A percentile compares a stretch with the other conserved stretches of the same genome.
Conservation (phyloP, 2,888 invertebrate species). For the Laspeyria flexula region DNA sequence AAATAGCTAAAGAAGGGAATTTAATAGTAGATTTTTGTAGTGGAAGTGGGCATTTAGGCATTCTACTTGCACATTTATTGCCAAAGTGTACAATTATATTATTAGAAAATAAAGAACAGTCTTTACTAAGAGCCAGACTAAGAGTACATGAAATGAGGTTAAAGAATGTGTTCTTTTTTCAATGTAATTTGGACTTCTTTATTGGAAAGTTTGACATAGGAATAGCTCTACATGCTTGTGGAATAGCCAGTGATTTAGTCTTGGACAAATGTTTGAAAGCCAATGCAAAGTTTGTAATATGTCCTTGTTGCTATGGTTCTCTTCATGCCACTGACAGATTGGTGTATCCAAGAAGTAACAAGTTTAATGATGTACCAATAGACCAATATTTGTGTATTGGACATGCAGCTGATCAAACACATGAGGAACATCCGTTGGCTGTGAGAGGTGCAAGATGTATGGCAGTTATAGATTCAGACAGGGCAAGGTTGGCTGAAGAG, state of each 20-base stretch:
- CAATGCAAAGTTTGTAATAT: constrained; percentile 93
- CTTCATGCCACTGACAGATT: constrained; percentile 93
- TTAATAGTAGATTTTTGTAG: constrained; percentile 97
- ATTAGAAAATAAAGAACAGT: constrained; percentile 96
- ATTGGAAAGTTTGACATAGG: constrained; percentile 93
- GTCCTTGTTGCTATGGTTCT: constrained; percentile 98
- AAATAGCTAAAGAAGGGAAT: constrained; percentile 88
- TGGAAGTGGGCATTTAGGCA: constrained; percentile 97
- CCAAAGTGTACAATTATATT: constrained; percentile 92
- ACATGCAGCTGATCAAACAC: constrained; percentile 97
- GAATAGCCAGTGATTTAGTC: constrained; percentile 97
- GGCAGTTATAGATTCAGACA: constrained; percentile 95
- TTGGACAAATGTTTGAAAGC: constrained; percentile 92
- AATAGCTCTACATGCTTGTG: constrained; percentile 96
- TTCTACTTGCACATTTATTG: constrained; percentile 92
- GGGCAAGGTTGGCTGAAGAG: constrained; percentile 91
- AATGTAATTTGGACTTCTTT: constrained; percentile 97
- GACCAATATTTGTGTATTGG: constrained; percentile 92
- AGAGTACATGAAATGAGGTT: constrained; percentile 89
- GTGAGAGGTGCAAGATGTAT: constrained; percentile 94
- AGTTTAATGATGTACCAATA: constrained; percentile 77
- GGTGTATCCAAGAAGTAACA: constrained; percentile 92
- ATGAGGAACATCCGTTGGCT: constrained; percentile 89
- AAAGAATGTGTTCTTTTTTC: constrained; percentile 91
- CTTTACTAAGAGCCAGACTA: constrained; percentile 90